phyloP scores from a whole-genome alignment of 2,888 invertebrate genomes.

The Stenichneumon culpator region DNA sequence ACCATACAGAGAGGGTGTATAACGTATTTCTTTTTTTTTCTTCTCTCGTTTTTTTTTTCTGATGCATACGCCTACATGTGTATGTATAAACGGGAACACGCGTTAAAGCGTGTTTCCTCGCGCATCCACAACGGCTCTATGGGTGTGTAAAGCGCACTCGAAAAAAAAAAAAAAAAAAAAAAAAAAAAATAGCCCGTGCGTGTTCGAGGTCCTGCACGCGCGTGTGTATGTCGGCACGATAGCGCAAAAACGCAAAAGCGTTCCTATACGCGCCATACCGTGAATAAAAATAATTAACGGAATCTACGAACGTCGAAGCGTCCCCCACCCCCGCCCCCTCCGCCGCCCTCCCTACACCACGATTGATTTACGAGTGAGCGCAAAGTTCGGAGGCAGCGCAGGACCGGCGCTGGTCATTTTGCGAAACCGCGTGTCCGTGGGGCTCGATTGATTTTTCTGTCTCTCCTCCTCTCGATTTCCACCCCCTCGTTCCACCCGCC shows the following conservation, averaged over 20 bases:
- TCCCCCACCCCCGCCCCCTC: neutral
- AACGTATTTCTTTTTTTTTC: constrained; percentile 29
- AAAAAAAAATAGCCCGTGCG: constrained; percentile 16
- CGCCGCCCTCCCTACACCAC: constrained; percentile 60
- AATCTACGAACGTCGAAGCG: constrained; percentile 79
- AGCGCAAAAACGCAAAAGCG: constrained; percentile 68
- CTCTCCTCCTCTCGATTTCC: constrained; percentile 37
- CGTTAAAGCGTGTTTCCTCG: constrained; percentile 57
- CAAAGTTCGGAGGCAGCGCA: constrained; percentile 75
- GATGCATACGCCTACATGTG: constrained; percentile 41
- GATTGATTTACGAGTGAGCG: constrained; percentile 81
- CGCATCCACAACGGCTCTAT: constrained; percentile 21
- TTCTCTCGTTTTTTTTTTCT: neutral
- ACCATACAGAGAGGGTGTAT: constrained; percentile 33
- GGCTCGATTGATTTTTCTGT: constrained; percentile 80
- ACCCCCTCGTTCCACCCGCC: constrained; percentile 17
- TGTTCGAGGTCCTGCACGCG: constrained; percentile 42
- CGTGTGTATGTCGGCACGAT: constrained; percentile 44
- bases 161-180: neutral
- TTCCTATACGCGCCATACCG: constrained; percentile 76
- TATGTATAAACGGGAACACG: constrained; percentile 42
- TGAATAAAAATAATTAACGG: constrained; percentile 83
- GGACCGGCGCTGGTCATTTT: constrained; percentile 75
- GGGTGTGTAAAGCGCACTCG: constrained; percentile 52
- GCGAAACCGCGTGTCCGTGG: constrained; percentile 79